These are phyloP conservation scores for Toxotes chatareus DNA, from an alignment of 2,113 vertebrate species.

Conservation along the genomic window DNA sequence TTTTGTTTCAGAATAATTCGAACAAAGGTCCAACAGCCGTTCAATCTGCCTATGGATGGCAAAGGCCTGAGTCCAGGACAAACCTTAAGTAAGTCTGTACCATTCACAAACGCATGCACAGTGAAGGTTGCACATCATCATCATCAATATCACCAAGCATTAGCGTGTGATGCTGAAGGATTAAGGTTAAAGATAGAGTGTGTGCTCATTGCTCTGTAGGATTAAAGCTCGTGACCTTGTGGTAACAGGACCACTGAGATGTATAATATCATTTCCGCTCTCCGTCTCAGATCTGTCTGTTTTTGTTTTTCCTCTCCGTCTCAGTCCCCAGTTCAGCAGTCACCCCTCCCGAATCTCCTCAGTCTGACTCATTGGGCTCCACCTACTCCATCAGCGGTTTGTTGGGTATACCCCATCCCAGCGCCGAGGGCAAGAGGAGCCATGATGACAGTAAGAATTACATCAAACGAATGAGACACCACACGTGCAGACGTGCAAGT, in stretches of 20 bases:
- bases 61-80: constrained; percentile 91
- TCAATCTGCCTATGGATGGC: constrained; percentile 91
- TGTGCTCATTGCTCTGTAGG: constrained; percentile 15
- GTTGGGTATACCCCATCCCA: constrained; percentile 88
- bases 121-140: neutral
- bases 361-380: constrained; percentile 91
- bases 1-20: constrained; percentile 88
- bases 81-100: constrained; percentile 87
- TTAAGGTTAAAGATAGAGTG: constrained; percentile 53
- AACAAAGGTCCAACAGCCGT: constrained; percentile 93
- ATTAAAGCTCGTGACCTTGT: constrained; percentile 47
- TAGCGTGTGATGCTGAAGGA: constrained; percentile 28
- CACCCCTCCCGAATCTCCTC: constrained; percentile 92
- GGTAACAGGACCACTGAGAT: neutral
- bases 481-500: neutral
- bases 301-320: constrained; percentile 2
- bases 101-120: constrained; percentile 7
- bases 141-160: neutral
- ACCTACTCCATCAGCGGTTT: constrained; percentile 94
- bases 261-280: neutral
- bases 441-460: constrained; percentile 90
- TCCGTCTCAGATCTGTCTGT: constrained; percentile 27
- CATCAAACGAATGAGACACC: neutral
- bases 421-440: constrained; percentile 88
- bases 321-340: constrained; percentile 92